Percentiles rank a stretch among this genome's conserved stretches.
These are phyloP conservation scores for Argynnis bischoffii DNA, from an alignment of 2,888 invertebrate genomes.

Conservation along the genomic window DNA sequence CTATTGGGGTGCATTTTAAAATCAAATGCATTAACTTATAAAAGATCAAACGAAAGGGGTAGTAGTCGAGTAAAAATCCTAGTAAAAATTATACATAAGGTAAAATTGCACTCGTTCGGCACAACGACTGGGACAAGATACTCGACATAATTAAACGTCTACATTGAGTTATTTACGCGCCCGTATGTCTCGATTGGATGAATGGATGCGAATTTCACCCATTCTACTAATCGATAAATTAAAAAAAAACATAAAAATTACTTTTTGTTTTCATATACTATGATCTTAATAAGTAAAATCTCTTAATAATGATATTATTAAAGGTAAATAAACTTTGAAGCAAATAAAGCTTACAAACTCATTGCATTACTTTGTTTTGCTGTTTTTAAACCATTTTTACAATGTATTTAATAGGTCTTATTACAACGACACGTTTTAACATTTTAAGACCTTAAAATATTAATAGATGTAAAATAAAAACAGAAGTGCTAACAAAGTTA, in stretches of 20 bases:
- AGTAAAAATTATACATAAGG: neutral
- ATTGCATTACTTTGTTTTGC: slow-evolving; percentile 12
- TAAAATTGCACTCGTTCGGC: slow-evolving; percentile 13
- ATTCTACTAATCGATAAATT: slow-evolving; percentile 48
- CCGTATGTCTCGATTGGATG: slow-evolving; percentile 63
- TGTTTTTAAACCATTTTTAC: slow-evolving; percentile 2
- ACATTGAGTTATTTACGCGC: slow-evolving; percentile 77
- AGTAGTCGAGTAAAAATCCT: neutral
- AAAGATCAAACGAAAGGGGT: too few species aligned
- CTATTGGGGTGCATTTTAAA: too few species aligned
- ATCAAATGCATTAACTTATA: too few species aligned
- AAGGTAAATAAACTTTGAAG: slow-evolving; percentile 2
- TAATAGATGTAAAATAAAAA: slow-evolving; percentile 20
- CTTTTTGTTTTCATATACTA: neutral
- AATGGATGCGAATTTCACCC: slow-evolving; percentile 51
- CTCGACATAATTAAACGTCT: slow-evolving; percentile 73
- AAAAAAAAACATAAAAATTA: slow-evolving; percentile 25
- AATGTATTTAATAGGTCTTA: neutral
- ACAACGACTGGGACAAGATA: slow-evolving; percentile 54
- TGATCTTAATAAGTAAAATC: too few species aligned
- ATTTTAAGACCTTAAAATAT: slow-evolving; percentile 3
- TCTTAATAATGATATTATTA: neutral
- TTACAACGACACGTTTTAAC: neutral
- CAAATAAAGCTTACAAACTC: slow-evolving; percentile 15
- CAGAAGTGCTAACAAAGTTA: slow-evolving; percentile 22